Evolutionary conservation across 2,113 vertebrate genomes (phyloP).

Genomic region (Antennarius striatus): DNA sequence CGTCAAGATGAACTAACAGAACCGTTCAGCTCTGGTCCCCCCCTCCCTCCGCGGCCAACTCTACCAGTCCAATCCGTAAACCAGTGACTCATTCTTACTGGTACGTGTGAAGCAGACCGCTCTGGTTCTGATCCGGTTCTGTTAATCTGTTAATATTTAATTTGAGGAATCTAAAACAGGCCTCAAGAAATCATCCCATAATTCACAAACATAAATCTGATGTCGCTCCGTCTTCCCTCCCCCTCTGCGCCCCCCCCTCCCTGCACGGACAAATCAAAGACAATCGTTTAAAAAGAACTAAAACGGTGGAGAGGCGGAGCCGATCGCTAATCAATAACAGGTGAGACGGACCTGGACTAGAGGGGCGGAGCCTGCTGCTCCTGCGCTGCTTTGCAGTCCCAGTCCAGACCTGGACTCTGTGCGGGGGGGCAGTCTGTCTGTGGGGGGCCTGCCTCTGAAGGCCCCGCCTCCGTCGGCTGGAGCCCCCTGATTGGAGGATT

Average conservation of each 20-base stretch:
- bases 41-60: too few species aligned
- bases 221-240: neutral
- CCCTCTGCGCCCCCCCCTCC: neutral
- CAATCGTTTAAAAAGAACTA: neutral
- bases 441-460: neutral
- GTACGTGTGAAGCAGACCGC: too few species aligned
- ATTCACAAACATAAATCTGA: neutral
- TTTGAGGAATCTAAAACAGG: too few species aligned
- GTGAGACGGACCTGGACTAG: conserved; percentile 38
- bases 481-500: conserved; percentile 24
- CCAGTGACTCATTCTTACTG: too few species aligned
- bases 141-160: too few species aligned
- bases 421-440: conserved; percentile 58
- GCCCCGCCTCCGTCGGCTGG: conserved; percentile 24
- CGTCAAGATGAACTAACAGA: too few species aligned
- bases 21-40: too few species aligned
- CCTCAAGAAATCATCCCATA: neutral
- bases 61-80: too few species aligned
- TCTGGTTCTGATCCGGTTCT: too few species aligned
- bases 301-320: neutral
- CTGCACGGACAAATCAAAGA: neutral
- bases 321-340: neutral
- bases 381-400: conserved; percentile 29
- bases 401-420: conserved; percentile 52
- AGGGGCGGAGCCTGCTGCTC: conserved; percentile 41